Percentiles rank a stretch among this genome's conserved stretches.
These are phyloP conservation scores for Mimumesa dahlbomi DNA, from an alignment of 2,888 invertebrate genomes.

Conservation along the genomic window DNA sequence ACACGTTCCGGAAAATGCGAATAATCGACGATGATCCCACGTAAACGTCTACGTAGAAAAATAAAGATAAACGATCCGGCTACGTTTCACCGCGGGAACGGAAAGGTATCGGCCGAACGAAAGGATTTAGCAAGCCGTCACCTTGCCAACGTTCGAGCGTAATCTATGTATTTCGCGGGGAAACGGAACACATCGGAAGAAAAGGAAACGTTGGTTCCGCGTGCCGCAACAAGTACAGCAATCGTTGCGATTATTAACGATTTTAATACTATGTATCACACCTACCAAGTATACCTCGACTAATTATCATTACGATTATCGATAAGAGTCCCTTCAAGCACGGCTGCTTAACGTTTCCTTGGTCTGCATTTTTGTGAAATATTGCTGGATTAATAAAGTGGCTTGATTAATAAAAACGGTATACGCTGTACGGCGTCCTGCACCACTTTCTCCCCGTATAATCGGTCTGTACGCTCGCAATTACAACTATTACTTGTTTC, in stretches of 20 bases:
- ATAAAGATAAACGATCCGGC: too few species aligned
- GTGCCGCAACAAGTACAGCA: not conserved
- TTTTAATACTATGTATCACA: not conserved
- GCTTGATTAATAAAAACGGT: slow-evolving; percentile 38
- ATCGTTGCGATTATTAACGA: not conserved
- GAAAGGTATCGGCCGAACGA: too few species aligned
- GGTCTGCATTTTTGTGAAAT: slow-evolving; percentile 55
- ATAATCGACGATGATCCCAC: too few species aligned
- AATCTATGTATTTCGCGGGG: not conserved
- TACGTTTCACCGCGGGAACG: not conserved
- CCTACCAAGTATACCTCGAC: not conserved
- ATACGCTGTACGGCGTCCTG: not conserved
- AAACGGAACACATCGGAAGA: too few species aligned
- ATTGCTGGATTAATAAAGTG: slow-evolving; percentile 52
- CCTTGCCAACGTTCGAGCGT: not conserved
- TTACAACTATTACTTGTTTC: slow-evolving; percentile 45
- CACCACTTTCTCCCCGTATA: not conserved
- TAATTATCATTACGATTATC: slow-evolving; percentile 25
- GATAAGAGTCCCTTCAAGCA: slow-evolving; percentile 19
- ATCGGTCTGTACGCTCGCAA: slow-evolving; percentile 17
- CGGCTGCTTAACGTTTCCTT: slow-evolving; percentile 32
- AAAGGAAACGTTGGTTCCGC: too few species aligned
- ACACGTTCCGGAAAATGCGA: too few species aligned
- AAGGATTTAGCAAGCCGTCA: too few species aligned
- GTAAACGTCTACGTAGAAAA: too few species aligned